Conservation (phyloP, 2,888 invertebrate genomes). For the Drosophila cognata region DNA sequence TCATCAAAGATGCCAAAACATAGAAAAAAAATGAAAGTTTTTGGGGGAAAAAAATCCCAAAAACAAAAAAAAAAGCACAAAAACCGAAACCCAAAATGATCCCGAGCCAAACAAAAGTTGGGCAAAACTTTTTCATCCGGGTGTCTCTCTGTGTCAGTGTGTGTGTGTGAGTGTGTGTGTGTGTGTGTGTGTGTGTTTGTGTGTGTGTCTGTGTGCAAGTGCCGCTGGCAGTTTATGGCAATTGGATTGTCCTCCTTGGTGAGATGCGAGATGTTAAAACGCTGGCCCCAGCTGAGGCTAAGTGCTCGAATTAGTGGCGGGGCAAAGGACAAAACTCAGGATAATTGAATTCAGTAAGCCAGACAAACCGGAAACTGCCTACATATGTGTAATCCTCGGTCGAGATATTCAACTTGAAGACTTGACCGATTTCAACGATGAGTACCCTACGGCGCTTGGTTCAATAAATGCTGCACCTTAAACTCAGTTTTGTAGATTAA, state of each 20-base stretch:
- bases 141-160: slow-evolving; percentile 2
- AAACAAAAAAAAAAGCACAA: slow-evolving; percentile 26
- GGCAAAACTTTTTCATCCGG: slow-evolving; percentile 49
- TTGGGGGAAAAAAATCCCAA: slow-evolving; percentile 11
- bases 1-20: slow-evolving; percentile 58
- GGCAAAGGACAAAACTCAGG: slow-evolving; percentile 33
- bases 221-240: slow-evolving; percentile 68
- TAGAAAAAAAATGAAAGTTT: slow-evolving; percentile 24
- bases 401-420: background rate
- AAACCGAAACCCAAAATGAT: slow-evolving; percentile 51
- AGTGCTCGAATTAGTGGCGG: slow-evolving; percentile 66
- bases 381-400: slow-evolving; percentile 5
- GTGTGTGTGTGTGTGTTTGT: slow-evolving; percentile 31
- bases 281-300: slow-evolving; percentile 61
- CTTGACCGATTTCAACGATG: background rate
- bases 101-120: slow-evolving; percentile 51
- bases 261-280: slow-evolving; percentile 26
- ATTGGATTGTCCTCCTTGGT: slow-evolving; percentile 51
- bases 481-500: background rate
- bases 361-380: background rate
- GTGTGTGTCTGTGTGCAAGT: slow-evolving; percentile 31
- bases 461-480: background rate
- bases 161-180: background rate
- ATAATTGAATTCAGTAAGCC: slow-evolving; percentile 49
- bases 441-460: background rate